Evolutionary conservation across 2,797 vertebrate genomes (phyloP).

Genomic region (Corythornis leucogaster): DNA sequence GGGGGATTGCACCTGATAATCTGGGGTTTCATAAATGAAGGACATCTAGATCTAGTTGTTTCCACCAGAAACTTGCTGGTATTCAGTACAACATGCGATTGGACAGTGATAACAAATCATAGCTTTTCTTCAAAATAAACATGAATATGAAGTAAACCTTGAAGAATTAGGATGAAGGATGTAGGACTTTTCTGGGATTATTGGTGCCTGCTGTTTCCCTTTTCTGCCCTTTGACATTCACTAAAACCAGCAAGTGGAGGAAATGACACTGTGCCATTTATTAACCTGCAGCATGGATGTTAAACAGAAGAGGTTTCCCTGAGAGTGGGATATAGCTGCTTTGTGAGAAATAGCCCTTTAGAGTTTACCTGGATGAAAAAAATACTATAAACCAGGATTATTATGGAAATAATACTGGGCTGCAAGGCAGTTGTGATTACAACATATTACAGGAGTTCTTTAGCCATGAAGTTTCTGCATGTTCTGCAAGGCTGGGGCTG

Average conservation of each 20-base stretch:
- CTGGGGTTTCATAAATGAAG: background rate
- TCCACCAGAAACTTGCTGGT: background rate
- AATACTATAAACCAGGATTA: background rate
- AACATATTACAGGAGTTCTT: background rate
- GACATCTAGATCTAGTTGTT: background rate
- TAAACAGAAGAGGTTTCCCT: background rate
- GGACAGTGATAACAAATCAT: background rate
- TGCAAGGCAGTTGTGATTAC: background rate
- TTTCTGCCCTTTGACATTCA: background rate
- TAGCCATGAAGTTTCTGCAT: background rate
- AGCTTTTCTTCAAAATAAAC: background rate
- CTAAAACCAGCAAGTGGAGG: constrained; percentile 12
- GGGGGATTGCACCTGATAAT: background rate
- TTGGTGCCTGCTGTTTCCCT: background rate
- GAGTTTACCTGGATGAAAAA: background rate
- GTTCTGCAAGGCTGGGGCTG: background rate
- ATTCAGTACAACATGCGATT: background rate
- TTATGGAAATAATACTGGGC: background rate
- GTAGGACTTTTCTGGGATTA: background rate
- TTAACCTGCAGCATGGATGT: background rate
- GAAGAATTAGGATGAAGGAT: background rate
- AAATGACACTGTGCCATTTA: constrained; percentile 19
- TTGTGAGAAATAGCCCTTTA: background rate
- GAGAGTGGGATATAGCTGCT: background rate
- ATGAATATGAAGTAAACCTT: background rate